Conservation (phyloP, 1,140 invertebrate genomes). For the Drosophila willistoni region DNA sequence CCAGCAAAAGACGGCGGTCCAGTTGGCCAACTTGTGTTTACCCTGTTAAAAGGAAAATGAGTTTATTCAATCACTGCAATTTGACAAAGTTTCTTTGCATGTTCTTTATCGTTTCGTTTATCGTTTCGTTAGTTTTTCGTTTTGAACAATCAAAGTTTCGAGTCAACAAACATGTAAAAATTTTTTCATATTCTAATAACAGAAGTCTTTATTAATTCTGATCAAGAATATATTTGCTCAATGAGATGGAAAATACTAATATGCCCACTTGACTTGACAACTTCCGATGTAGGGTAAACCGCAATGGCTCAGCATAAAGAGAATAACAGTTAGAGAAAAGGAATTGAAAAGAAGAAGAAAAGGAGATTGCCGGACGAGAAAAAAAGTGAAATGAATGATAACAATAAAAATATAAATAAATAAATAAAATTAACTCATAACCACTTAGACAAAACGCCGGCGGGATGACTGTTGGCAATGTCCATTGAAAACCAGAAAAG, state of each 20-base stretch:
- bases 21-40: neutral
- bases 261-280: neutral
- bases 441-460: constrained; percentile 68
- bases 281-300: neutral
- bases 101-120: too few species aligned
- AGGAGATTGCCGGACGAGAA: neutral
- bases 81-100: too few species aligned
- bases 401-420: constrained; percentile 81
- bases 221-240: too few species aligned
- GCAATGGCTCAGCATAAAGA: constrained; percentile 48
- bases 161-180: too few species aligned
- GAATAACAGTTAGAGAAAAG: neutral
- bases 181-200: too few species aligned
- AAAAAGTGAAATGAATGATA: constrained; percentile 74
- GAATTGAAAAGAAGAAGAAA: neutral
- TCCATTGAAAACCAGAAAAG: constrained; percentile 17
- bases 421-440: constrained; percentile 82
- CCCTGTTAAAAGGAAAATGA: neutral
- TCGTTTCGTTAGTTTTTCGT: too few species aligned
- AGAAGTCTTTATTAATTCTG: too few species aligned
- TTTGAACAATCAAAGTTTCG: too few species aligned
- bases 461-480: constrained; percentile 14
- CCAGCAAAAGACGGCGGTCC: neutral
- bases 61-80: too few species aligned
- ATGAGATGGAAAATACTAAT: neutral